Base-by-base conservation (phyloP, 2,113 vertebrate species). In the Malurus cyaneus region DNA sequence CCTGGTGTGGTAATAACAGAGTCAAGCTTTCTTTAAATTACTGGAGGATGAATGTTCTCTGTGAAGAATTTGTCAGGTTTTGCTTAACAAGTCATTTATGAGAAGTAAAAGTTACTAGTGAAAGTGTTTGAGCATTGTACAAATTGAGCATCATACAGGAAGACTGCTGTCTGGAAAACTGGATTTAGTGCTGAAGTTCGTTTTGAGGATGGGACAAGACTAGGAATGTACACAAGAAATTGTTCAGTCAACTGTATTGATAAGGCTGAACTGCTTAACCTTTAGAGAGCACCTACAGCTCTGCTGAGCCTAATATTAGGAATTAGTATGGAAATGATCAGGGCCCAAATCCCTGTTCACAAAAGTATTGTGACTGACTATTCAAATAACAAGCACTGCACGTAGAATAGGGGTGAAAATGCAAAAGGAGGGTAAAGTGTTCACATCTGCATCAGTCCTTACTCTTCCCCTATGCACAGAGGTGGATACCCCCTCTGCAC, bases 1-100 rank as follows among this genome's bases (percentile, higher is more conserved):
- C 8, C 12, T 61, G 9, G 19, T 74, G 42, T 71, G 66, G 23
- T 71, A 56, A 41, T 57, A 62, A 36, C 5, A 78, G 31, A 84
- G 41, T 78, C 25, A 89, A 42, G 19, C 47, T 80, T 91, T 93
- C 90, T 71, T 83, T 15, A 61, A 94, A 77, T 86, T 79, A 76
- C 44, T 80, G 10, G 32, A 47, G 72, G 52, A 61, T 82, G 24
- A 65, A 41, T 47, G 28, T 34, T 88, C 16, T 69, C 41, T 82
- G 5, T 86, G 52, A 86, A 70, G 34, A 8, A 34, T 77, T 83
- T 91, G 14, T 73, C 29, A 69, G 32, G 29, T 86, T 89, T 83
- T 91, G 70, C 34, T 73, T 59, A 42, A 59, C 44, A 85, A 57
- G 57, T 72, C 8, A 70, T 80, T 88, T 54, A 61, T 15, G 26